Evolutionary conservation across 1,140 invertebrate species (phyloP).

Genomic region (Antheraea pernyi): DNA sequence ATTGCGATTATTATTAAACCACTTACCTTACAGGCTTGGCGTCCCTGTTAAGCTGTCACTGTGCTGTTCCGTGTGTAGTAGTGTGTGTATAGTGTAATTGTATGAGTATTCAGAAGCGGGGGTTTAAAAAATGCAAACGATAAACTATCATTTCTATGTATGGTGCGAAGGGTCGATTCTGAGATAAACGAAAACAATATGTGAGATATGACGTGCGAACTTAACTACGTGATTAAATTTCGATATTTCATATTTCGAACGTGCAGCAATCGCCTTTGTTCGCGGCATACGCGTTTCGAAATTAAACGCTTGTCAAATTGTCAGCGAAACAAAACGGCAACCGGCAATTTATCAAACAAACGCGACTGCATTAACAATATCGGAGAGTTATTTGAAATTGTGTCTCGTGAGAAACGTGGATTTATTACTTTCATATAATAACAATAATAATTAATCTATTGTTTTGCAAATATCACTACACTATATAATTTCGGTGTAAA

Average conservation of each 20-base stretch:
- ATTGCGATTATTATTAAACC: no score
- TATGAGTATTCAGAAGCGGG: neutral
- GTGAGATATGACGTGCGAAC: constrained; percentile 47
- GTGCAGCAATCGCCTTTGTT: constrained; percentile 3
- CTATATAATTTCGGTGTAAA: neutral
- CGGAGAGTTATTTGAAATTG: no score
- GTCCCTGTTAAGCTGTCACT: no score
- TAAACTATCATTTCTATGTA: constrained; percentile 3
- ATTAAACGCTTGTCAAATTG: constrained; percentile 2
- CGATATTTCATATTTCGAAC: constrained; percentile 46
- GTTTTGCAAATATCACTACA: neutral
- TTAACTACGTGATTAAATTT: constrained; percentile 52
- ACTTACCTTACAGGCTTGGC: no score
- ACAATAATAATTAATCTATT: neutral
- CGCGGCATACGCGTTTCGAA: neutral
- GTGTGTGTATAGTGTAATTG: no score
- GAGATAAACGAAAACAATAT: constrained; percentile 42
- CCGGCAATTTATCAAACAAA: constrained; percentile 10
- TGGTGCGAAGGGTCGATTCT: constrained; percentile 26
- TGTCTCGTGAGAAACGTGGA: neutral
- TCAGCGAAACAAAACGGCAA: constrained; percentile 5
- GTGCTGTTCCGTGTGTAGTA: no score
- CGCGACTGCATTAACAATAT: neutral
- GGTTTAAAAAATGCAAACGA: neutral
- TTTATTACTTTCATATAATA: neutral